Percentiles rank a stretch among this genome's conserved stretches.
Conservation (phyloP, 2,113 vertebrate species). For the Notothenia rossii region DNA sequence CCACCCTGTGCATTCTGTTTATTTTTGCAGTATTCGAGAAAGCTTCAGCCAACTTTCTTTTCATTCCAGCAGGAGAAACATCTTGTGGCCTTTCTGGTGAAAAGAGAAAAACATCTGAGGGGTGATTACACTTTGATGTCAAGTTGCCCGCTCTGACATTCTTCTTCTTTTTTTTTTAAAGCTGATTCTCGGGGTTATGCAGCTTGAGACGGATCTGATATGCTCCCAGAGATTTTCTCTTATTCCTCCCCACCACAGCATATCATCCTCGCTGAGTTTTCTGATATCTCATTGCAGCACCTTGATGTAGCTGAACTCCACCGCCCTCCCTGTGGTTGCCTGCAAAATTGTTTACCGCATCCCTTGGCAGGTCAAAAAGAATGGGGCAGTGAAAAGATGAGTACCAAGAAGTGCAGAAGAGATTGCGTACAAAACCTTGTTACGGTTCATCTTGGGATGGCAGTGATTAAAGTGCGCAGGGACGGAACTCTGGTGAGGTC, state of each 20-base stretch:
- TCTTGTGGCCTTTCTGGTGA: slow-evolving; percentile 59
- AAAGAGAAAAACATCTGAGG: slow-evolving; percentile 59
- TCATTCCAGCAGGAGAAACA: slow-evolving; percentile 33
- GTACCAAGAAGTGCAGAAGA: slow-evolving; percentile 26
- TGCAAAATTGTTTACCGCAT: slow-evolving; percentile 40
- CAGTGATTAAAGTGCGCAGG: slow-evolving; percentile 25
- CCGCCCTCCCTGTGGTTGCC: slow-evolving; percentile 46
- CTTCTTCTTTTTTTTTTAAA: slow-evolving; percentile 51
- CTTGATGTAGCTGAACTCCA: slow-evolving; percentile 61
- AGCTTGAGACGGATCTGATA: slow-evolving; percentile 65
- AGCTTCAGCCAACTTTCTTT: slow-evolving; percentile 31
- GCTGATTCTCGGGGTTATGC: slow-evolving; percentile 68
- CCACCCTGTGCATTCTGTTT: slow-evolving; percentile 36
- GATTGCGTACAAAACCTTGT: slow-evolving; percentile 33
- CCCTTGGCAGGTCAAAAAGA: slow-evolving; percentile 43
- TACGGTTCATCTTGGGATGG: slow-evolving; percentile 38
- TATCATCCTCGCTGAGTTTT: slow-evolving; percentile 48
- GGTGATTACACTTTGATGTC: slow-evolving; percentile 70
- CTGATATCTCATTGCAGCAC: slow-evolving; percentile 70
- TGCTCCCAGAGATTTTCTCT: slow-evolving; percentile 56
- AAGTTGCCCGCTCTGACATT: slow-evolving; percentile 70
- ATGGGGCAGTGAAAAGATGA: slow-evolving; percentile 31
- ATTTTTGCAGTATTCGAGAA: slow-evolving; percentile 19
- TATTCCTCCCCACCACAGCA: slow-evolving; percentile 47
- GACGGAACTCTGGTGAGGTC: slow-evolving; percentile 15